Conservation (phyloP, 1,140 invertebrate genomes). For the Doryteuthis pealeii region DNA sequence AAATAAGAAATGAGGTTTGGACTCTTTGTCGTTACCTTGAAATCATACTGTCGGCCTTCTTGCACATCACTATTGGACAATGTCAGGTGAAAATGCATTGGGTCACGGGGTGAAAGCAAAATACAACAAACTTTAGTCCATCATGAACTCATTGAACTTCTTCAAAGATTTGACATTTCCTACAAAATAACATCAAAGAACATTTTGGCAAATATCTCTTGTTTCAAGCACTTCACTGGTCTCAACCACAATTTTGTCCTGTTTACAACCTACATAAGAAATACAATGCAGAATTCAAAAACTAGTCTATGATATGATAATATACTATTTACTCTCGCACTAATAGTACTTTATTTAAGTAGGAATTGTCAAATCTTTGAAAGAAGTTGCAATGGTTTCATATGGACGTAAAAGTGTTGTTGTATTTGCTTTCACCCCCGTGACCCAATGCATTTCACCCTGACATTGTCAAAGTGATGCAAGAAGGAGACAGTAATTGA, state of each 20-base stretch:
- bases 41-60: slow-evolving; percentile 68
- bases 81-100: slow-evolving; percentile 57
- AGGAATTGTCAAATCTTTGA: slow-evolving; percentile 74
- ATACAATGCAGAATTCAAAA: too few species aligned
- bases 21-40: too few species aligned
- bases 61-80: slow-evolving; percentile 66
- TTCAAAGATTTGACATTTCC: slow-evolving; percentile 74
- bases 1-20: too few species aligned
- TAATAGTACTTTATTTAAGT: slow-evolving; percentile 41
- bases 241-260: too few species aligned
- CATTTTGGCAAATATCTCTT: too few species aligned
- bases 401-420: slow-evolving; percentile 66
- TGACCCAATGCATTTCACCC: slow-evolving; percentile 64
- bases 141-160: slow-evolving; percentile 72
- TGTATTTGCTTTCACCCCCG: slow-evolving; percentile 83
- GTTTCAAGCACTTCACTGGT: too few species aligned
- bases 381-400: slow-evolving; percentile 72
- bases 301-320: too few species aligned
- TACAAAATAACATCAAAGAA: too few species aligned
- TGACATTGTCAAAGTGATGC: slow-evolving; percentile 63
- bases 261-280: too few species aligned
- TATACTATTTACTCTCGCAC: too few species aligned
- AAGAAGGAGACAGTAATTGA: slow-evolving; percentile 70
- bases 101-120: slow-evolving; percentile 78
- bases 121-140: slow-evolving; percentile 73